Conservation (phyloP, 1,140 invertebrate species). For the Magallana ariakensis region DNA sequence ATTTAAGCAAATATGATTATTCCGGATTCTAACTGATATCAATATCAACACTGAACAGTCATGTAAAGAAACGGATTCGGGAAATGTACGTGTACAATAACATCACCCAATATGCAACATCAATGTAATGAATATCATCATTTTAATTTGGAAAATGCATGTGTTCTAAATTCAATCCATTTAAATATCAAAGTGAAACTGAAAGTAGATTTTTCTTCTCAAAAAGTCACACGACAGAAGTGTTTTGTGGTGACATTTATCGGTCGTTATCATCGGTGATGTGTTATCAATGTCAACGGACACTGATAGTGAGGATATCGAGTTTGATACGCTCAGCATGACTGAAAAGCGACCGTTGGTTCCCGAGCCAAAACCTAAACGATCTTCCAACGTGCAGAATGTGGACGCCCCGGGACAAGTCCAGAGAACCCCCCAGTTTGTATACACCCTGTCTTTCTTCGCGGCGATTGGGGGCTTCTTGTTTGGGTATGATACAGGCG, state of each 20-base stretch:
- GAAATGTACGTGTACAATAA: no score
- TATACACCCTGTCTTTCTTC: slow-evolving; percentile 77
- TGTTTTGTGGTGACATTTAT: not conserved
- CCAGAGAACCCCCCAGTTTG: slow-evolving; percentile 23
- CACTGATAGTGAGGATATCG: slow-evolving; percentile 21
- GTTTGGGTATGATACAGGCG: slow-evolving; percentile 84
- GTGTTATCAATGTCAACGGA: not conserved
- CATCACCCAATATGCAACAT: no score
- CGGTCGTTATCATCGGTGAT: not conserved
- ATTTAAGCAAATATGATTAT: not conserved
- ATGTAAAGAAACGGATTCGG: no score
- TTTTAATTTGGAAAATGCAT: no score
- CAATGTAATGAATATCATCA: no score
- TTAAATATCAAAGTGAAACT: not conserved
- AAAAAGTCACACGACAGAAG: not conserved
- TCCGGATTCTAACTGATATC: not conserved
- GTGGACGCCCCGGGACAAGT: not conserved
- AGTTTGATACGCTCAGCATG: slow-evolving; percentile 5
- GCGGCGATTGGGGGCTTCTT: slow-evolving; percentile 84
- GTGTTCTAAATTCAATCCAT: no score
- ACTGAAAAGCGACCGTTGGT: slow-evolving; percentile 7
- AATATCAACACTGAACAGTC: no score
- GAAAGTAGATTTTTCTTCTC: not conserved
- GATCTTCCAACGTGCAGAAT: not conserved
- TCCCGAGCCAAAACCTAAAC: not conserved